Evolutionary conservation across 2,113 vertebrate genomes (phyloP), one percentile per base, ranked within the genome.

Genomic region (Ellobius talpinus): DNA sequence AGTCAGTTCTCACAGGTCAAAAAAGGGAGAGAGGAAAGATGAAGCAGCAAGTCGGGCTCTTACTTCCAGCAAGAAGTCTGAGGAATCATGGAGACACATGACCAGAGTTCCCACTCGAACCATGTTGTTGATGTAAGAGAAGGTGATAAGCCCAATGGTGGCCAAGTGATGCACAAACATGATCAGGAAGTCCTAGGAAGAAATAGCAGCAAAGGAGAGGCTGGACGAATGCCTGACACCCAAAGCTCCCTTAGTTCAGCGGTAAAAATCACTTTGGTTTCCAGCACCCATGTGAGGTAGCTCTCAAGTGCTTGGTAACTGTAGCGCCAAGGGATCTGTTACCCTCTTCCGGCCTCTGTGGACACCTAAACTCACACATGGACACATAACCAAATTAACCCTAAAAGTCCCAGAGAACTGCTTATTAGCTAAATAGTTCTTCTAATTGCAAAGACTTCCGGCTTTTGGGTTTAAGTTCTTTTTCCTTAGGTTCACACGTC

Each of bases 71-170:
- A 99, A 98, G 98, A 99, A 99, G 98, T 99, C 99, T 0, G 99
- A 99, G 76, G 99, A 94, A 24, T 99, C 99, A 5, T 99, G 99
- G 63, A 99, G 98, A 68, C 99, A 99, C 95, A 99, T 96, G 96
- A 99, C 98, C 94, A 99, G 98, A 36, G 99, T 99, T 9, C 99
- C 99, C 13, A 99, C 99, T 21, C 99, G 99, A 63, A 99, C 98
- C 99, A 99, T 99, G 98, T 99, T 99, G 98, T 99, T 99, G 96
- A 99, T 98, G 6, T 99, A 99, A 2, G 99, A 99, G 97, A 99
- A 99, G 0, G 99, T 99, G 95, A 99, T 99, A 73, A 99, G 99
- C 17, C 98, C 98, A 12, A 99, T 98, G 0, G 99, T 98, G 72
- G 99, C 99, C 98, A 99, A 97, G 94, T 99, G 99, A 98, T 99